phyloP scores from a whole-genome alignment of 2,797 vertebrate genomes.

The Acrossocheilus wenchowensis region DNA sequence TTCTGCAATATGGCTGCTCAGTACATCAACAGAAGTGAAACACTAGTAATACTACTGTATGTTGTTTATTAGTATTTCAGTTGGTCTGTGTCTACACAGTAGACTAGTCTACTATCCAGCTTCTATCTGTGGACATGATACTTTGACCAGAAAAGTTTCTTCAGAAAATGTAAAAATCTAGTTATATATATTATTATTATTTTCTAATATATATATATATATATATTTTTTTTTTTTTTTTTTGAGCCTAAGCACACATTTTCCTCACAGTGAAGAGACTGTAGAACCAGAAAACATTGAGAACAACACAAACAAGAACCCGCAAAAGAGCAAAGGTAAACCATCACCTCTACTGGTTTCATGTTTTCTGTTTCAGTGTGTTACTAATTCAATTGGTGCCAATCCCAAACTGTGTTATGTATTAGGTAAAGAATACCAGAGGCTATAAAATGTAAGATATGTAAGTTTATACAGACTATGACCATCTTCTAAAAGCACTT shows the following conservation, averaged over 20 bases:
- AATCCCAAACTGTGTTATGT: neutral
- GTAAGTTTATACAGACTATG: neutral
- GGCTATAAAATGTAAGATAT: neutral
- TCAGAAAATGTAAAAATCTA: neutral
- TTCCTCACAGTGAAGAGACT: neutral
- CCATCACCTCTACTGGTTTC: neutral
- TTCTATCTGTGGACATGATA: too few species aligned
- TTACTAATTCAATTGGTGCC: neutral
- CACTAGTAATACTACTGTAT: too few species aligned
- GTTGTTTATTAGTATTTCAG: too few species aligned
- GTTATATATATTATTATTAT: neutral
- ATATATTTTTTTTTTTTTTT: neutral
- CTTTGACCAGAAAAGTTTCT: too few species aligned
- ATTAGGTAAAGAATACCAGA: too few species aligned
- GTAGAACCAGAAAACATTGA: neutral
- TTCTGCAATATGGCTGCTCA: too few species aligned
- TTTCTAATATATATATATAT: too few species aligned
- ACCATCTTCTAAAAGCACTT: neutral
- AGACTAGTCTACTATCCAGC: too few species aligned
- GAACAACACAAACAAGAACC: neutral
- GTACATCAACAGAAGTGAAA: too few species aligned
- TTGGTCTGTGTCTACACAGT: too few species aligned
- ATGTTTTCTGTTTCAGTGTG: constrained; percentile 6
- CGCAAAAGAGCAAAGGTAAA: neutral
- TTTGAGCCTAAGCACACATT: neutral